Conservation (phyloP, 2,797 vertebrate species). For the Triplophysa bombifrons region DNA sequence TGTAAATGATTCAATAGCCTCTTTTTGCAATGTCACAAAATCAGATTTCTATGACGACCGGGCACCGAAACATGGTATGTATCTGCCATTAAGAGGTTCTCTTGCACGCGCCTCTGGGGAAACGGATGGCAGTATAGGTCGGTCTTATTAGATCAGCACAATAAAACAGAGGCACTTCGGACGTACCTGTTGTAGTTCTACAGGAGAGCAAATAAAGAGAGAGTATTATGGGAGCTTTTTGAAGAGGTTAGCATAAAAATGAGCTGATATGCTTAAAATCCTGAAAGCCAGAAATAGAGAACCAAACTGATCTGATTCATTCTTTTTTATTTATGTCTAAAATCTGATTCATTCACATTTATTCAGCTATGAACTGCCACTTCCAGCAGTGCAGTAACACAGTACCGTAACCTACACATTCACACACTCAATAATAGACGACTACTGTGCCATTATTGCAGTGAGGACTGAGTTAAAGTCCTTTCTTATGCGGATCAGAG, state of each 20-base stretch:
- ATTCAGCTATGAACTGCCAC: not conserved
- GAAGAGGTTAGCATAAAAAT: slow-evolving; percentile 22
- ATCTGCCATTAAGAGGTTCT: slow-evolving; percentile 37
- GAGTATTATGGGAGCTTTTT: slow-evolving; percentile 31
- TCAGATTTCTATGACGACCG: slow-evolving; percentile 52
- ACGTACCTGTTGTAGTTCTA: not conserved
- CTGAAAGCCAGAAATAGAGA: not conserved
- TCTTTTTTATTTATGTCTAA: not conserved
- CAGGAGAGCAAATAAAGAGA: slow-evolving; percentile 7
- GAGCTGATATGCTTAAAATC: slow-evolving; percentile 32
- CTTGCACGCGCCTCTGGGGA: slow-evolving; percentile 23
- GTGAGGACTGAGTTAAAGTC: slow-evolving; percentile 25
- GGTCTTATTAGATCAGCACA: slow-evolving; percentile 47
- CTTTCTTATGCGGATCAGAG: slow-evolving; percentile 33
- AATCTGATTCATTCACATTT: slow-evolving; percentile 2
- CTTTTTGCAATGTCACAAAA: slow-evolving; percentile 47
- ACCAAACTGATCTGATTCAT: slow-evolving; percentile 10
- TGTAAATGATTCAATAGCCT: slow-evolving; percentile 68
- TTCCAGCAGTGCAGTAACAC: slow-evolving; percentile 9
- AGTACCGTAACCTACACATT: slow-evolving; percentile 32
- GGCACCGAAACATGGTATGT: slow-evolving; percentile 25
- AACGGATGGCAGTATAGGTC: slow-evolving; percentile 21
- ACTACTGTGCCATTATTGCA: slow-evolving; percentile 41
- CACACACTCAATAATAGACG: slow-evolving; percentile 46
- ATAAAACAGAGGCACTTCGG: slow-evolving; percentile 44